Percentiles rank a stretch among this genome's conserved stretches.
Evolutionary conservation across 2,113 vertebrate genomes (phyloP).

Genomic region (Micronycteris hirsuta): DNA sequence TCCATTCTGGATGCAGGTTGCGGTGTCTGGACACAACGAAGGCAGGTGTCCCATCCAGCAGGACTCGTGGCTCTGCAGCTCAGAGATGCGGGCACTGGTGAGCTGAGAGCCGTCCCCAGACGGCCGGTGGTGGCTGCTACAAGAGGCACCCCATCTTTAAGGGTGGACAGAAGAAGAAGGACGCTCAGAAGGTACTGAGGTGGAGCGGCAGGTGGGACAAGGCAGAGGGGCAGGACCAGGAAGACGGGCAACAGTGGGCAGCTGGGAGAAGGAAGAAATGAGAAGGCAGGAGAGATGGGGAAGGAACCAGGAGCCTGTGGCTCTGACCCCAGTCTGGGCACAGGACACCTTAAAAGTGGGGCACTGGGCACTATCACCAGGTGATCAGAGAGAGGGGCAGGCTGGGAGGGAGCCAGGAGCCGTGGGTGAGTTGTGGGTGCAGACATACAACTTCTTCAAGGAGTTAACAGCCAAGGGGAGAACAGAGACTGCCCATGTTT

Average conservation of each 20-base stretch:
- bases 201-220: neutral
- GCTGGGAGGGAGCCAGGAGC: neutral
- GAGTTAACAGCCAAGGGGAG: neutral
- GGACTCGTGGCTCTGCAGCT: too few relatives aligned
- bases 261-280: neutral
- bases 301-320: fast-evolving
- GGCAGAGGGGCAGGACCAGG: fast-evolving
- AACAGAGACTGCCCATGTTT: too few relatives aligned
- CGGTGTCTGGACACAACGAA: neutral
- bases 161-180: neutral
- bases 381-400: fast-evolving
- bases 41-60: fast-evolving
- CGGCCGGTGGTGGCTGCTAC: fast-evolving
- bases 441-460: neutral
- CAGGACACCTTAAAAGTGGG: too few relatives aligned
- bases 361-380: neutral
- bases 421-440: fast-evolving
- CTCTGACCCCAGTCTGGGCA: fast-evolving
- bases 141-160: neutral
- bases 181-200: neutral
- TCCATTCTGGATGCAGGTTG: too few relatives aligned
- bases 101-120: neutral
- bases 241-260: neutral
- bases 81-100: fast-evolving
- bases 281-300: neutral